Evolutionary conservation across 1,140 invertebrate genomes (phyloP).

Genomic region (Zaprionus camerounensis): DNA sequence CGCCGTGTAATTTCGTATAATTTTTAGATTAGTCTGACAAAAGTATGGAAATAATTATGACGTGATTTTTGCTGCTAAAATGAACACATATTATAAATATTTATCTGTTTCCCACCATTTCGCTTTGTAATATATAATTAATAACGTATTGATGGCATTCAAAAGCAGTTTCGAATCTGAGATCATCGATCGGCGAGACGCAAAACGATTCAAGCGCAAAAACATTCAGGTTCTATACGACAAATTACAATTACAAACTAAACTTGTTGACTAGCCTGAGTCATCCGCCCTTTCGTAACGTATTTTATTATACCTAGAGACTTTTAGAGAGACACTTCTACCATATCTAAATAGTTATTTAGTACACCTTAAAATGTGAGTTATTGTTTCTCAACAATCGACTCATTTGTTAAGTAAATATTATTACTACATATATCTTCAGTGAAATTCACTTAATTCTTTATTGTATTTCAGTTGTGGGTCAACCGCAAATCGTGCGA

Average conservation of each 20-base stretch:
- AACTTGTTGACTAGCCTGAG: conserved; percentile 32
- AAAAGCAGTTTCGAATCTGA: background rate
- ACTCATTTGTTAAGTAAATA: background rate
- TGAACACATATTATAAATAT: background rate
- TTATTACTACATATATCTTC: background rate
- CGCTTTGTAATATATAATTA: background rate
- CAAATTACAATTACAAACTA: conserved; percentile 17
- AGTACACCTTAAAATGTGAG: background rate
- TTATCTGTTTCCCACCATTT: background rate
- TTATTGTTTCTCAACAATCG: background rate
- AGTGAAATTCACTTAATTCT: background rate
- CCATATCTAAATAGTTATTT: background rate
- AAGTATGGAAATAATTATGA: conserved; percentile 54
- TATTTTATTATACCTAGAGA: background rate
- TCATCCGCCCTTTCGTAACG: conserved; percentile 14
- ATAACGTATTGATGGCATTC: background rate
- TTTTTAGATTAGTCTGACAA: conserved; percentile 38
- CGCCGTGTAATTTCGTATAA: conserved; percentile 58
- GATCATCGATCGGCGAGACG: background rate
- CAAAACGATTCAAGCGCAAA: conserved; percentile 22
- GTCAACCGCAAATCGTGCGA: conserved; percentile 72
- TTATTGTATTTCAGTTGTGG: conserved; percentile 52
- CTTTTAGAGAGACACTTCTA: no score
- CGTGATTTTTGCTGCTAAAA: conserved; percentile 34
- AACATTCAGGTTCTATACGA: background rate